These are phyloP conservation scores for Oreohelix idahoensis DNA, from an alignment of 1,140 invertebrate genomes.

Conservation along the genomic window DNA sequence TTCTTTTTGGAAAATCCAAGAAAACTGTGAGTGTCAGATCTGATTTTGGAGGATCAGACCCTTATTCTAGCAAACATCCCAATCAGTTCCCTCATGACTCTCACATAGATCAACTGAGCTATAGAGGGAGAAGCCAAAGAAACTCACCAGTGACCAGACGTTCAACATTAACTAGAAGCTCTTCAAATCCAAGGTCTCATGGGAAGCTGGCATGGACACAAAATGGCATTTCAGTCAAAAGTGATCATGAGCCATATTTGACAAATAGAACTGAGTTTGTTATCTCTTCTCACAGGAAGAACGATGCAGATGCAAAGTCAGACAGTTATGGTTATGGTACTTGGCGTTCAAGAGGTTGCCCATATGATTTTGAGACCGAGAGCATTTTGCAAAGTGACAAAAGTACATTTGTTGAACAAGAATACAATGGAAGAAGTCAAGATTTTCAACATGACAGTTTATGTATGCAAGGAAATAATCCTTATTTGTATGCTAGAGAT, in stretches of 20 bases:
- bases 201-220: not conserved
- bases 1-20: slow-evolving; percentile 10
- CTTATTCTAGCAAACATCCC: not conserved
- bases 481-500: not conserved
- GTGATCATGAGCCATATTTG: not conserved
- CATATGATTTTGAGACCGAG: not conserved
- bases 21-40: not conserved
- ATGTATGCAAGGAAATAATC: not conserved
- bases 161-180: not conserved
- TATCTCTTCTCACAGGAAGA: not conserved
- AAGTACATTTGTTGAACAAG: not conserved
- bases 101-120: not conserved
- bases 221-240: not conserved
- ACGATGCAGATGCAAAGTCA: not conserved
- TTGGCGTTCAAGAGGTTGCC: not conserved
- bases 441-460: not conserved
- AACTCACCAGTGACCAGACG: not conserved
- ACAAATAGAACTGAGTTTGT: not conserved
- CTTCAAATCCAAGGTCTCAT: not conserved
- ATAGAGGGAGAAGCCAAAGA: not conserved
- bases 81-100: not conserved
- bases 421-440: not conserved
- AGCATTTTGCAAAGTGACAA: not conserved
- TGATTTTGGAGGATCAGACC: not conserved
- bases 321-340: slow-evolving; percentile 8